Conservation (phyloP, 2,113 vertebrate species). For the Carassius gibelio region DNA sequence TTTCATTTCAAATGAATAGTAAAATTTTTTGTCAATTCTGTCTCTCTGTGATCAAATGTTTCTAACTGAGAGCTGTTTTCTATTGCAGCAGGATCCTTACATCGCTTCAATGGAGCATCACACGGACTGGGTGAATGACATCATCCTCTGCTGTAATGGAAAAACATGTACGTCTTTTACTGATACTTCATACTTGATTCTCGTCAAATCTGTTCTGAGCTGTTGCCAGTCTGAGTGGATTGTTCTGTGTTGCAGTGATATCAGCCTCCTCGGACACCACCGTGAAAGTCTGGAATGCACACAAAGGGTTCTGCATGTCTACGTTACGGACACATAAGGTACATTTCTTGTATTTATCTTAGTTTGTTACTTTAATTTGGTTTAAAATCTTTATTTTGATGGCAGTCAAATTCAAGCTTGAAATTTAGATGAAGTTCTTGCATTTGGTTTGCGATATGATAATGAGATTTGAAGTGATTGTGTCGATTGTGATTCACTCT, state of each 20-base stretch:
- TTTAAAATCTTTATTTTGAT: not conserved
- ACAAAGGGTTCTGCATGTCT: constrained; percentile 99
- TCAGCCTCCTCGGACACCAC: constrained; percentile 98
- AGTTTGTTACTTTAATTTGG: not conserved
- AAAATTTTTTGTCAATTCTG: not conserved
- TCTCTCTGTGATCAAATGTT: not conserved
- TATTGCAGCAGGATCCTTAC: constrained; percentile 93
- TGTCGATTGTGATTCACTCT: constrained; percentile 31
- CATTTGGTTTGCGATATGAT: not conserved
- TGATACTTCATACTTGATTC: not conserved
- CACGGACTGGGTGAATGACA: constrained; percentile 98
- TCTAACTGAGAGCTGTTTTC: constrained; percentile 37
- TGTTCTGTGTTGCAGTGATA: constrained; percentile 83
- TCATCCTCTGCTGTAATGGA: constrained; percentile 97
- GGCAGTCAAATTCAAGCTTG: not conserved
- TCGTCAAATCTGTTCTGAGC: not conserved
- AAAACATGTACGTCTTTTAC: constrained; percentile 89
- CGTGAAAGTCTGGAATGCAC: constrained; percentile 99
- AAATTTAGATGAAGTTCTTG: not conserved
- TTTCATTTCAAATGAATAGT: too few relatives aligned
- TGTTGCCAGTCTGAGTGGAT: not conserved
- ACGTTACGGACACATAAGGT: constrained; percentile 98
- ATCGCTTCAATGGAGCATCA: constrained; percentile 99
- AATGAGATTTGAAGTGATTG: not conserved
- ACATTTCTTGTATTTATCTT: constrained; percentile 23